Evolutionary conservation across 2,797 vertebrate species (phyloP).

Genomic region (Petrocephalus sullivani): DNA sequence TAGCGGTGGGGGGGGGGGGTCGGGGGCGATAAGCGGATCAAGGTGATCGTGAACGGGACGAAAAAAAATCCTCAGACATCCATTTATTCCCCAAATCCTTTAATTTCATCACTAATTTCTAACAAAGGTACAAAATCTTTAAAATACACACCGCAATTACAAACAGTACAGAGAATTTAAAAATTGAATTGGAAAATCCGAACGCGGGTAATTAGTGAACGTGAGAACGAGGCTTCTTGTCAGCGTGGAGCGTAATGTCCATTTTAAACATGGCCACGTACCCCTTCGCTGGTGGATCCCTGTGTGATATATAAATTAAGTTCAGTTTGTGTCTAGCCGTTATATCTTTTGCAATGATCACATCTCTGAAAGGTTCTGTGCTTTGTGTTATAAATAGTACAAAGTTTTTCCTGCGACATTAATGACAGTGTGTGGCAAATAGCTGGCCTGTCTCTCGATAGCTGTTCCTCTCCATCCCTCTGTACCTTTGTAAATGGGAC

Average conservation of each 20-base stretch:
- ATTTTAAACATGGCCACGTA: not conserved
- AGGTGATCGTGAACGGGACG: not conserved
- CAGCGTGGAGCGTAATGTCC: not conserved
- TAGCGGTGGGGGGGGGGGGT: not conserved
- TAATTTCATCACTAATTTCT: slow-evolving; percentile 18
- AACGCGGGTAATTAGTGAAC: not conserved
- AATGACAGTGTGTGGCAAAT: not conserved
- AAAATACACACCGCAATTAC: not conserved
- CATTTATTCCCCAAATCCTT: not conserved
- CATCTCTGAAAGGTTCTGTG: not conserved
- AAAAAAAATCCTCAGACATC: not conserved
- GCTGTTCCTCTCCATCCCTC: not conserved
- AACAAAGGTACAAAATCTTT: not conserved
- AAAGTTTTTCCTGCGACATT: not conserved
- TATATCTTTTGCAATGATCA: not conserved
- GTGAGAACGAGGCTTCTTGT: not conserved
- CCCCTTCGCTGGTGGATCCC: not conserved
- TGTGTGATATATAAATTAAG: not conserved
- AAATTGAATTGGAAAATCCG: not conserved
- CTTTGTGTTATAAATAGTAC: not conserved
- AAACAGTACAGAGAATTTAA: not conserved
- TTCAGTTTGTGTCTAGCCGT: not conserved
- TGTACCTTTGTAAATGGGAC: not conserved
- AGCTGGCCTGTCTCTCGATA: not conserved
- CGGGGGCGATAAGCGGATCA: not conserved